A percentile compares a stretch with the other conserved stretches of the same genome.
These are phyloP conservation scores for Cosmia pyralina DNA, from an alignment of 2,888 invertebrate genomes.

Conservation along the genomic window DNA sequence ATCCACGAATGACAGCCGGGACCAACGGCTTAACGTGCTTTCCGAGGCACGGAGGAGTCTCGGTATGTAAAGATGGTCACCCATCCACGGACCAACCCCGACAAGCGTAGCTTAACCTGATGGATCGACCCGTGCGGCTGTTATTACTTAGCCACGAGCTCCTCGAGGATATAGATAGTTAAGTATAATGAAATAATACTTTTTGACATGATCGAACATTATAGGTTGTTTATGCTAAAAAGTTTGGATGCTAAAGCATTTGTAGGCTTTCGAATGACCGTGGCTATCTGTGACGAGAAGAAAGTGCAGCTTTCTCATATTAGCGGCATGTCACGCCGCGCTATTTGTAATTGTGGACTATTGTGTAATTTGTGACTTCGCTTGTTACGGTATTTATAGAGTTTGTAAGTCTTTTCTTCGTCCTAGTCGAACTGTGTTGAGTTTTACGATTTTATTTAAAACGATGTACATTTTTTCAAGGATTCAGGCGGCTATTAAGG, in stretches of 20 bases:
- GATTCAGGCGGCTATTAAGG: background rate
- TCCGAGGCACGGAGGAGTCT: too few relatives aligned
- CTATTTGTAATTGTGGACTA: conserved; percentile 40
- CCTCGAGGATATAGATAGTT: too few relatives aligned
- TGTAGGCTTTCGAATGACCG: background rate
- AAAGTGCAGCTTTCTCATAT: conserved; percentile 14
- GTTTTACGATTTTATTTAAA: background rate
- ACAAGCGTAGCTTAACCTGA: too few relatives aligned
- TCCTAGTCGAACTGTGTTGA: background rate
- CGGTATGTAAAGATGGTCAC: too few relatives aligned
- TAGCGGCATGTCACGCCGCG: conserved; percentile 10
- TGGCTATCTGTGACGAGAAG: background rate
- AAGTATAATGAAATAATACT: too few relatives aligned
- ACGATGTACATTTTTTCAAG: background rate
- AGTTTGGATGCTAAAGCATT: background rate
- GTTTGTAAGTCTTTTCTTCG: background rate
- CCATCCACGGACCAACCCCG: too few relatives aligned
- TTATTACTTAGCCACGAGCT: too few relatives aligned
- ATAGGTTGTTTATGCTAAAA: background rate
- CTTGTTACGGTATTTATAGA: conserved; percentile 2
- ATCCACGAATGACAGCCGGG: too few relatives aligned
- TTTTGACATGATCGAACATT: too few relatives aligned
- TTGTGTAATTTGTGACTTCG: conserved; percentile 26
- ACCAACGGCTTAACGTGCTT: too few relatives aligned
- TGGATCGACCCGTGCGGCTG: too few relatives aligned